Base-by-base conservation (phyloP, 2,797 vertebrate genomes). In the Masticophis lateralis region DNA sequence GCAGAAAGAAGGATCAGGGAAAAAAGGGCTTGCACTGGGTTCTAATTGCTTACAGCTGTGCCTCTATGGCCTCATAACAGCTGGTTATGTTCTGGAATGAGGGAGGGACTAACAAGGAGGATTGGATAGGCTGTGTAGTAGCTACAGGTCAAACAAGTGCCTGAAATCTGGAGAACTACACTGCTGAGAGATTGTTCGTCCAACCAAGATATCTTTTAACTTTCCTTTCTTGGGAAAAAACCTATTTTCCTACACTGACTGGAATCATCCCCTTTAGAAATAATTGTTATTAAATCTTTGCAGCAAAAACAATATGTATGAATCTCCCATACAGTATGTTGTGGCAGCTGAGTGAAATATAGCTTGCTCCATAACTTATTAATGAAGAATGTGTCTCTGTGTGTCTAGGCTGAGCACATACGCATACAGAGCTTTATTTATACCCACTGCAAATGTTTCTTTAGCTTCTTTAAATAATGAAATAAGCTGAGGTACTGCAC, bases 21-120 rank as follows among this genome's bases (percentile, higher is more conserved):
- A 89, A 2, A 90, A 37, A 25, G 74, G 27, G 22, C n/a, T n/a
- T 56, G 57, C 28, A 37, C 90, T 91, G 83, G 95, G 90, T 91
- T 92, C 86, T 96, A 96, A 96, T 96, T 95, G 93, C 91, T 96
- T 94, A 13, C 96, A 97, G 96, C 95, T 96, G 96, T 51, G 92
- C 94, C 94, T 92, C 14, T 96, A 92, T 92, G 94, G 94, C 92
- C 93, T 91, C 93, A 93, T 56, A 89, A 74, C 90, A 89, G 0
- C 66, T 1, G 0, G 91, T 92, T 91, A n/a, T 1, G 0, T 4
- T 0, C 18, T 55, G 86, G 56, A 83, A 79, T 12, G 2, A 56
- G 0, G 69, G 53, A 0, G 63, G 88, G 5, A 0, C 1, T 74
- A 47, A 1, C 1, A 11, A 37, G 7, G 8, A 43, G 93, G 53